phyloP scores from a whole-genome alignment of 2,888 invertebrate species.

The Gastracanthus pulcherrimus region DNA sequence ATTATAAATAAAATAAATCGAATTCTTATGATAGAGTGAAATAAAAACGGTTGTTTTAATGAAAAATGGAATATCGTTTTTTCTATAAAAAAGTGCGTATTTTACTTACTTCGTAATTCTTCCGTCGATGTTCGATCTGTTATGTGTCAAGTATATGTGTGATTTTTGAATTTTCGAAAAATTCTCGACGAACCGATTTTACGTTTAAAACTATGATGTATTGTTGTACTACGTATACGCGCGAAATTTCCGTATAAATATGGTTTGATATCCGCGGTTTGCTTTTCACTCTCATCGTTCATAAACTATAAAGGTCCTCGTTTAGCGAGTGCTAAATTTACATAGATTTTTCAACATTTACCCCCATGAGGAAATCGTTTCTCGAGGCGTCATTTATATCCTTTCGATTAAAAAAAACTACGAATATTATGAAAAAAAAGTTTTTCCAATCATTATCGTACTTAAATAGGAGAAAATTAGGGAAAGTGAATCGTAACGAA shows the following conservation, averaged over 20 bases:
- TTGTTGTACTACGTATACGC: constrained; percentile 14
- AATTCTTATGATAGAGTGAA: constrained; percentile 39
- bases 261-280: constrained; percentile 14
- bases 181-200: constrained; percentile 51
- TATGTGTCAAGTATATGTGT: constrained; percentile 50
- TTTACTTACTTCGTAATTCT: constrained; percentile 35
- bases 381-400: constrained; percentile 43
- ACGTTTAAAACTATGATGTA: neutral
- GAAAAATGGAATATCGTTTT: constrained; percentile 38
- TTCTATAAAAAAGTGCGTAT: constrained; percentile 18
- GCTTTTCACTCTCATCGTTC: constrained; percentile 40
- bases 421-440: constrained; percentile 15
- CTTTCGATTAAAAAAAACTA: constrained; percentile 28
- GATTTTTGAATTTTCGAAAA: constrained; percentile 53
- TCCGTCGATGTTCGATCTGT: constrained; percentile 53
- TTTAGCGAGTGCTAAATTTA: constrained; percentile 42
- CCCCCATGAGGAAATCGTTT: constrained; percentile 46
- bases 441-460: constrained; percentile 53
- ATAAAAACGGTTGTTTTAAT: constrained; percentile 34
- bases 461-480: constrained; percentile 43
- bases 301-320: constrained; percentile 28
- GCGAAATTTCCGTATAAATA: constrained; percentile 20
- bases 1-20: constrained; percentile 40
- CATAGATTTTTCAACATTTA: constrained; percentile 49
- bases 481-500: constrained; percentile 25